These are phyloP conservation scores for Chloroclysta siterata DNA, from an alignment of 2,888 invertebrate species.

Conservation along the genomic window DNA sequence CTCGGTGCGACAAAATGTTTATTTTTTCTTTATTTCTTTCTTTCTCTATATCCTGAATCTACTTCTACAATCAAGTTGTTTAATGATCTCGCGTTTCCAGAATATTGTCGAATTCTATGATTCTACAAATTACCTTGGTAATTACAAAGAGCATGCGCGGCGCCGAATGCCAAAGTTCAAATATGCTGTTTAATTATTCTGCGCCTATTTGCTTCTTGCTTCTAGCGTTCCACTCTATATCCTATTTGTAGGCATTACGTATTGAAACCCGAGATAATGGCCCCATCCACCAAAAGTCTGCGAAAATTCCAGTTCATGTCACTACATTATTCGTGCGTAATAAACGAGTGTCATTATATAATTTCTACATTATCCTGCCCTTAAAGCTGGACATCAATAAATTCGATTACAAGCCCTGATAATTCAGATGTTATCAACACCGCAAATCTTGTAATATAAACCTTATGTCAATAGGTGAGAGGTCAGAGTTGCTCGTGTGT, in stretches of 20 bases:
- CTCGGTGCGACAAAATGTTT: too few relatives aligned
- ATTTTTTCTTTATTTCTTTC: too few relatives aligned
- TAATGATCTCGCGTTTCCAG: too few relatives aligned
- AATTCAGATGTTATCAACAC: slow-evolving; percentile 29
- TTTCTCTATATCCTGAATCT: too few relatives aligned
- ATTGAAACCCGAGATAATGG: not conserved
- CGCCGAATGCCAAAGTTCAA: slow-evolving; percentile 6
- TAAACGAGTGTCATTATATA: slow-evolving; percentile 14
- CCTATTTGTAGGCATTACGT: not conserved
- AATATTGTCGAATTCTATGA: too few relatives aligned
- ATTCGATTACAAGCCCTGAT: slow-evolving; percentile 32
- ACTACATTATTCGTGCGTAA: not conserved
- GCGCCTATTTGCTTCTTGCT: not conserved
- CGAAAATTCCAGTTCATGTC: not conserved
- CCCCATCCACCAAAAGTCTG: not conserved
- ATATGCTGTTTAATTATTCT: slow-evolving; percentile 1
- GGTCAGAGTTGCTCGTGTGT: slow-evolving; percentile 21
- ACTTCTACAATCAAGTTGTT: too few relatives aligned
- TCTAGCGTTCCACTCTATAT: not conserved
- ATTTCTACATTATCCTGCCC: slow-evolving; percentile 20
- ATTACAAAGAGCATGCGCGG: slow-evolving; percentile 6
- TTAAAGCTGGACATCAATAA: slow-evolving; percentile 22
- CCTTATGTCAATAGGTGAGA: slow-evolving; percentile 19
- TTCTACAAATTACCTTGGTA: too few relatives aligned
- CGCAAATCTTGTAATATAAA: slow-evolving; percentile 21